Evolutionary conservation across 1,140 invertebrate genomes (phyloP), one percentile per base, ranked within the genome.

Genomic region (Drosophila rhopaloa): DNA sequence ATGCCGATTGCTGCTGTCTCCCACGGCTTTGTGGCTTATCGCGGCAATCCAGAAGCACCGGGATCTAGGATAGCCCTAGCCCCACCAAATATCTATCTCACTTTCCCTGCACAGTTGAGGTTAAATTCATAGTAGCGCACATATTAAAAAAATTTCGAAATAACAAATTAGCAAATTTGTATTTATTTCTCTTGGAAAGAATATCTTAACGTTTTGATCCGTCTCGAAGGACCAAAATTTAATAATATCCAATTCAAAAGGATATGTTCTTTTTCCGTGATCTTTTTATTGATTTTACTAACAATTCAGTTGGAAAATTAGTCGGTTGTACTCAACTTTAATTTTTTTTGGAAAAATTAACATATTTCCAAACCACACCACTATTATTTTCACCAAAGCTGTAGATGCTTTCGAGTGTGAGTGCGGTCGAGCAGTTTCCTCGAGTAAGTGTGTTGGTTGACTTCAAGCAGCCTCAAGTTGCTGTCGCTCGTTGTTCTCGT

Each of bases 11-110:
- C 66, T 55, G 70, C 65, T 82, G 76, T 88, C 71, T 82, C 68
- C 61, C 71, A 51, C 75, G 79, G 53, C 83, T 79, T 79, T 79
- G 65, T 77, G 81, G 59, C 84, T 88, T 89, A 88, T 88, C 84
- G 63, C 83, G 68, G 47, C 72, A 76, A 79, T 83, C 79, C 66
- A 47, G 62, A 43, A 66, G 57, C 71, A 46, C 44, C 61, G 61
- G 41, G 16, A 46, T 41, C 35, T 61, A 56, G 67, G 47, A 77
- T 66, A 50, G 32, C 41, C 54, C 61, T 47, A 40, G 29, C 10
- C 27, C 11, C 19, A 58, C 65, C 75, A 70, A 78, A 82, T 79
- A 82, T 78, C 58, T 48, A 71, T 80, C 61, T 50, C 38, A 27
- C 4, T 27, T 16, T 2, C 9, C 8, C 41, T 8, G 43, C 16